A percentile compares a stretch with the other conserved stretches of the same genome.
phyloP scores from a whole-genome alignment of 1,140 invertebrate species.

The Proales similis region DNA sequence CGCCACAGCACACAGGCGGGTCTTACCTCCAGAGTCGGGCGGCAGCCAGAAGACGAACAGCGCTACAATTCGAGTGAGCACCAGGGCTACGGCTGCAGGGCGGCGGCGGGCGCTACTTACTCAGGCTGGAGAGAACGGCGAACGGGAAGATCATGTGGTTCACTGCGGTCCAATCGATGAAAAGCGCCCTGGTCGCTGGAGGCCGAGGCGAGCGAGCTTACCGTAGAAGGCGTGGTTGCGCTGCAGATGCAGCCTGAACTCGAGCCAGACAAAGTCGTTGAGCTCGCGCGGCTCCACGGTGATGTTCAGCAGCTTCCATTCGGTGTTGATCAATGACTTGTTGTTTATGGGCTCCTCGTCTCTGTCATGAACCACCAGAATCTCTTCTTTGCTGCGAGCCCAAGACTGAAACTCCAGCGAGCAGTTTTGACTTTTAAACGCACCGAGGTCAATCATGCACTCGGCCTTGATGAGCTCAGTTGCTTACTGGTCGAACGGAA shows the following conservation, averaged over 20 bases:
- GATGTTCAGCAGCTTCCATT: constrained; percentile 34
- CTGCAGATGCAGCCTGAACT: constrained; percentile 12
- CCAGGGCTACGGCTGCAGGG: too few relatives aligned
- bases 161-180: too few relatives aligned
- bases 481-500: constrained; percentile 26
- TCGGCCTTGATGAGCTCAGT: too few relatives aligned
- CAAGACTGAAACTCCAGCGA: constrained; percentile 32
- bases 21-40: constrained; percentile 37
- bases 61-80: too few relatives aligned
- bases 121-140: constrained; percentile 29
- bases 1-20: too few relatives aligned
- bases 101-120: background rate
- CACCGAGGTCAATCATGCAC: background rate
- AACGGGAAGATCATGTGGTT: constrained; percentile 38
- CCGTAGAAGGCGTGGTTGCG: constrained; percentile 35
- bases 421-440: constrained; percentile 29
- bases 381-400: constrained; percentile 24
- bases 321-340: constrained; percentile 32
- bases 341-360: constrained; percentile 18
- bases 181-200: too few relatives aligned
- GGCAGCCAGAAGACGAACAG: constrained; percentile 37
- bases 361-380: constrained; percentile 20
- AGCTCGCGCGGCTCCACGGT: background rate
- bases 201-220: too few relatives aligned
- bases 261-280: constrained; percentile 33